A percentile compares a stretch with the other conserved stretches of the same genome.
These are phyloP conservation scores for Drosophila watanabei DNA, from an alignment of 1,140 invertebrate species.

Conservation along the genomic window DNA sequence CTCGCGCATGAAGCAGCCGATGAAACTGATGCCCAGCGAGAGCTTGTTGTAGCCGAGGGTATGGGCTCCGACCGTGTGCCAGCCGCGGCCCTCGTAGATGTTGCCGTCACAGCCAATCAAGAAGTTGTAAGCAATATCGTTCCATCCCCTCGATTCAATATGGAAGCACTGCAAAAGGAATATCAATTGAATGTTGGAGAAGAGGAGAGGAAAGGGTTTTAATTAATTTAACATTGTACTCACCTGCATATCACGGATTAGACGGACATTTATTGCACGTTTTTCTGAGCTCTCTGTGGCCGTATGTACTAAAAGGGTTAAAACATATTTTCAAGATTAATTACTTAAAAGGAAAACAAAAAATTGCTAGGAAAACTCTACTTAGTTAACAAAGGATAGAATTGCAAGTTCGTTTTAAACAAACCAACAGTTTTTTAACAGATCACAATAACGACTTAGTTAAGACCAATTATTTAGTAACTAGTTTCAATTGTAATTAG, in stretches of 20 bases:
- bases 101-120: constrained; percentile 89
- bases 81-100: constrained; percentile 89
- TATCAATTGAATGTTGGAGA: not conserved
- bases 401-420: no score
- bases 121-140: constrained; percentile 89
- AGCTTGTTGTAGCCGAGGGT: constrained; percentile 88
- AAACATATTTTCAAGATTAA: not conserved
- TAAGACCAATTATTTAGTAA: no score
- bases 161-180: constrained; percentile 86
- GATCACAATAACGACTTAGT: no score
- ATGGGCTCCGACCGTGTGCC: constrained; percentile 89
- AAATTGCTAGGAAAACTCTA: not conserved
- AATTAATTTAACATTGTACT: not conserved
- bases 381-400: not conserved
- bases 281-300: constrained; percentile 86
- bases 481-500: no score
- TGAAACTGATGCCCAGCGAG: constrained; percentile 89
- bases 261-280: constrained; percentile 84
- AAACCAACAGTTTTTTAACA: no score
- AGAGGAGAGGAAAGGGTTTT: not conserved
- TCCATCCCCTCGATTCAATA: constrained; percentile 86
- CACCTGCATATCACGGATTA: constrained; percentile 86
- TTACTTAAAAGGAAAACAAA: not conserved
- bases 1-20: constrained; percentile 87
- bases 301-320: constrained; percentile 81